Base-by-base conservation (phyloP, 2,888 invertebrate species). In the Cylindroiulus punctatus region DNA sequence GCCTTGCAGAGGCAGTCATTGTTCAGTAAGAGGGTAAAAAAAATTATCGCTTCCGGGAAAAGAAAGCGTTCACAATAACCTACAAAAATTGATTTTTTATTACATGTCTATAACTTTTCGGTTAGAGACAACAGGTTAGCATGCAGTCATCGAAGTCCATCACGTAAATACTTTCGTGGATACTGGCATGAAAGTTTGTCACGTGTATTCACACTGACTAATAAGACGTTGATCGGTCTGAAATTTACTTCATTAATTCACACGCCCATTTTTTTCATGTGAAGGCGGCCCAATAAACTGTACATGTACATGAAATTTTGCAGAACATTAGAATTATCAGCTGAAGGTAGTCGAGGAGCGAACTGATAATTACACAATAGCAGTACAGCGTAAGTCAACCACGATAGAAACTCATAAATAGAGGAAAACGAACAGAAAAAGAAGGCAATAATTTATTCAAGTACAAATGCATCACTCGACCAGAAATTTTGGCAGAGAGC, bases 371-470 rank as follows among this genome's bases (percentile, higher is more conserved):
- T 44, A 44, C 8, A 44, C 44, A 14, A 44, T 44, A 12, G 44
- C 8, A 44, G 44, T 44, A 44, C 12, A 14, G 44, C 12, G 44
- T 44, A 44, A 44, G 14, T 76, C 30, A 76, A 76, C 26, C 17
- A 14, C 30, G 76, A 76, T 30, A 0, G 26, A 30, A 26, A 76
- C 30, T 12, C 76, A 76, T 10, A 4, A 76, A n/a, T 52, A 52
- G 1, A 19, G n/a, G 52, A 52, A 52, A 52, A 52, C 7, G 52
- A 26, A 76, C 12, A 76, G n/a, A 52, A 52, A 22, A 76, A 76
- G 76, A 76, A 26, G 76, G 76, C 76, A 76, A 76, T 76, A 30
- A 76, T 76, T 30, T 76, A 76, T 76, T 76, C 76, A 30, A 76
- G 76, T 65, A 65, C 14, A 76, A 12, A 76, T 76, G 30, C 30